Percentiles rank a stretch among this genome's conserved stretches.
phyloP scores from a whole-genome alignment of 2,797 vertebrate genomes.

The Acrossocheilus wenchowensis region DNA sequence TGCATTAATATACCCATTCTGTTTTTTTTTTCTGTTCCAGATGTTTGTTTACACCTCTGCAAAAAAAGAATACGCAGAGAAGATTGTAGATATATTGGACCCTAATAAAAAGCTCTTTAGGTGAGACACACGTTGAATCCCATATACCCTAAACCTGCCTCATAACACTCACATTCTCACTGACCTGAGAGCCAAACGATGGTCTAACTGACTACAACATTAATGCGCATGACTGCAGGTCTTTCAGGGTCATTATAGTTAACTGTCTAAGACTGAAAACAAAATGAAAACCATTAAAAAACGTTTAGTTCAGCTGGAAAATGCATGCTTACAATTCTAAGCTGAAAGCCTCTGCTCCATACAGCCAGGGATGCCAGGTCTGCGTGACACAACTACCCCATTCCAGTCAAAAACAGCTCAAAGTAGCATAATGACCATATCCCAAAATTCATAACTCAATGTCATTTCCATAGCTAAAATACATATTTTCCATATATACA shows the following conservation, averaged over 20 bases:
- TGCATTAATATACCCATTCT: not conserved
- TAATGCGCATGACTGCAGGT: too few relatives aligned
- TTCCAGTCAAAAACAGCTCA: not conserved
- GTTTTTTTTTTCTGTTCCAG: conserved; percentile 69
- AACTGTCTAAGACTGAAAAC: too few relatives aligned
- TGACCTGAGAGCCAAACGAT: not conserved
- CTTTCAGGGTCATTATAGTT: not conserved
- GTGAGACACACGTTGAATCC: conserved; percentile 63
- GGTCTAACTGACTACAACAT: not conserved
- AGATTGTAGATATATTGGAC: conserved; percentile 85
- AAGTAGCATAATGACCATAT: not conserved
- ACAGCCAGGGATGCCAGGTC: not conserved
- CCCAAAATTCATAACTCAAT: not conserved
- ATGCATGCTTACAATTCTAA: too few relatives aligned
- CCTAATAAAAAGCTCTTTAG: conserved; percentile 84
- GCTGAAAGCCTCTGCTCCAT: not conserved
- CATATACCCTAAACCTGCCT: not conserved
- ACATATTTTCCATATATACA: not conserved
- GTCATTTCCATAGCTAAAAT: not conserved
- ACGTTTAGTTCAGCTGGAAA: too few relatives aligned
- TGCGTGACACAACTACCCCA: not conserved
- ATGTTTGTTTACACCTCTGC: conserved; percentile 87
- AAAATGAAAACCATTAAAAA: too few relatives aligned
- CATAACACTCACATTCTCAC: not conserved
- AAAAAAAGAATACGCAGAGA: conserved; percentile 84